Evolutionary conservation across 2,888 invertebrate species (phyloP).

Genomic region (Ormia ochracea): DNA sequence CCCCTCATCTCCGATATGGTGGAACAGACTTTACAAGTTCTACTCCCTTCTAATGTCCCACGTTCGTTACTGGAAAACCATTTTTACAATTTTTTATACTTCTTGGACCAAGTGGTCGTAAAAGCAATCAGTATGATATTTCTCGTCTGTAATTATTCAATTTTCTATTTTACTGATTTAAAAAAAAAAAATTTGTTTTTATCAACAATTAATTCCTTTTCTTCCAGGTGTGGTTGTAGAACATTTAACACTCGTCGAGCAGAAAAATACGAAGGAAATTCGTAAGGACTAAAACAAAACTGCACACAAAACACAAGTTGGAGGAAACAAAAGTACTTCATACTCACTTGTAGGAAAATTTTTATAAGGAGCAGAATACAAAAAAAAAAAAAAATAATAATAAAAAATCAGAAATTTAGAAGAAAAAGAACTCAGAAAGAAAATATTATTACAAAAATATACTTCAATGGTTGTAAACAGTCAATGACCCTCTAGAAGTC

Average conservation of each 20-base stretch:
- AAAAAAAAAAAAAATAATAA: not conserved
- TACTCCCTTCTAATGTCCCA: too few relatives aligned
- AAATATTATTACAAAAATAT: slow-evolving; percentile 52
- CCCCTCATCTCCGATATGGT: too few relatives aligned
- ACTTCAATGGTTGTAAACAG: slow-evolving; percentile 57
- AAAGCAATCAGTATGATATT: too few relatives aligned
- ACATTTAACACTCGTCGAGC: slow-evolving; percentile 56
- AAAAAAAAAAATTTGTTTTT: too few relatives aligned
- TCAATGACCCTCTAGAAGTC: slow-evolving; percentile 51
- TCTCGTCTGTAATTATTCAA: too few relatives aligned
- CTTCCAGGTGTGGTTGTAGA: slow-evolving; percentile 30
- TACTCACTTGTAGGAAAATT: slow-evolving; percentile 44
- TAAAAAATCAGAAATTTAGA: not conserved
- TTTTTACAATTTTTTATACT: too few relatives aligned
- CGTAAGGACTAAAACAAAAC: slow-evolving; percentile 26
- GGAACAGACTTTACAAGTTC: too few relatives aligned
- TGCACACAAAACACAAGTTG: not conserved
- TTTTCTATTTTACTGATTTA: too few relatives aligned
- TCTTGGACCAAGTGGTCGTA: too few relatives aligned
- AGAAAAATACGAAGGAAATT: slow-evolving; percentile 32
- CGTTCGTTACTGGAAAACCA: too few relatives aligned
- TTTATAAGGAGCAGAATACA: slow-evolving; percentile 21
- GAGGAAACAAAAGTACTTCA: slow-evolving; percentile 34
- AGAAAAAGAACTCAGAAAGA: not conserved
- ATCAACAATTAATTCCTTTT: slow-evolving; percentile 7